A percentile compares a stretch with the other conserved stretches of the same genome.
phyloP scores from a whole-genome alignment of 1,140 invertebrate species.

The Asbolus verrucosus region DNA sequence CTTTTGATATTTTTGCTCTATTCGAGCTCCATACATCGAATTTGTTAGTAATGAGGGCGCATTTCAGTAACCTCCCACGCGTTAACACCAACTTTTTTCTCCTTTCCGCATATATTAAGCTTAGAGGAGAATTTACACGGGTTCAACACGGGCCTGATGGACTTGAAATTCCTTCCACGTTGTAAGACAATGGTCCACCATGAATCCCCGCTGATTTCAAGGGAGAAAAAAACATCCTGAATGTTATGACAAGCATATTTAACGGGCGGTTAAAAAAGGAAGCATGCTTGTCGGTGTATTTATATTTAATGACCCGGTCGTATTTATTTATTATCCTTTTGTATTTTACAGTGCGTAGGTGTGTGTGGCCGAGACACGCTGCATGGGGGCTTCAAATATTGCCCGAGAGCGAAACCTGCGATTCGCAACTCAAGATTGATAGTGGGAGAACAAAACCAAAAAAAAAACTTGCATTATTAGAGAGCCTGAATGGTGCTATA shows the following conservation, averaged over 20 bases:
- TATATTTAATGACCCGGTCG: constrained; percentile 48
- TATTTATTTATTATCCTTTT: constrained; percentile 50
- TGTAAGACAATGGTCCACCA: constrained; percentile 48
- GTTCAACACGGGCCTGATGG: constrained; percentile 19
- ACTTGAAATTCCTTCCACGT: constrained; percentile 38
- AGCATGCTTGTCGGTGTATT: constrained; percentile 47
- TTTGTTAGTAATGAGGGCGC: constrained; percentile 13
- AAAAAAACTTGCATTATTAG: no score
- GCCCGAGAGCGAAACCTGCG: constrained; percentile 6
- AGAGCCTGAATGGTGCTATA: no score
- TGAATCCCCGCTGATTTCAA: constrained; percentile 43
- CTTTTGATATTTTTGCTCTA: not conserved
- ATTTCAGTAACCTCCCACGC: not conserved
- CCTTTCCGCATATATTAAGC: constrained; percentile 40
- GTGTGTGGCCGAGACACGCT: constrained; percentile 38
- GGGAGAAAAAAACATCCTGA: constrained; percentile 41
- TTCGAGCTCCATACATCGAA: not conserved
- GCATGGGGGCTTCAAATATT: constrained; percentile 29
- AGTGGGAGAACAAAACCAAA: not conserved
- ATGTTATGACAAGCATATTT: constrained; percentile 50
- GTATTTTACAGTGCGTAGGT: constrained; percentile 42
- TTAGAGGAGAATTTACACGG: constrained; percentile 37
- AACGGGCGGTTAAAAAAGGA: constrained; percentile 48
- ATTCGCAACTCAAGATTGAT: constrained; percentile 2
- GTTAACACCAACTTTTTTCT: no score